Conservation (phyloP, 1,140 invertebrate genomes). For the Homarus americanus region DNA sequence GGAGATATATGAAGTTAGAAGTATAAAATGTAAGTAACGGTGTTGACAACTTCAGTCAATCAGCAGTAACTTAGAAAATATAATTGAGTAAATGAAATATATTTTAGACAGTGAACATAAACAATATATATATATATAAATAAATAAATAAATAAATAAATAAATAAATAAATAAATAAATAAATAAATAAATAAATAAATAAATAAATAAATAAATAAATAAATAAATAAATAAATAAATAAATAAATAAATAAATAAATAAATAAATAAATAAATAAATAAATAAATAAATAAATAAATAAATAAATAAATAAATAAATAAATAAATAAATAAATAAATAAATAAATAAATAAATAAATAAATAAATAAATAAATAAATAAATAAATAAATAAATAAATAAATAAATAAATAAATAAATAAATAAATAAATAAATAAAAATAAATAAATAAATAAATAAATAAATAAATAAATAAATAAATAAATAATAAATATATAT, state of each 20-base stretch:
- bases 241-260: constrained; percentile 4
- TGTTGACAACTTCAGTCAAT: too few species aligned
- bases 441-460: constrained; percentile 29
- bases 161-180: constrained; percentile 7
- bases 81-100: too few species aligned
- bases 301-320: neutral
- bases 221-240: neutral
- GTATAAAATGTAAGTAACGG: too few species aligned
- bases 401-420: constrained; percentile 10
- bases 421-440: constrained; percentile 5
- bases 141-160: constrained; percentile 10
- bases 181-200: constrained; percentile 15
- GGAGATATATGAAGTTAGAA: too few species aligned
- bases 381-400: neutral
- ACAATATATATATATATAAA: constrained; percentile 25
- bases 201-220: constrained; percentile 25
- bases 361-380: constrained; percentile 13
- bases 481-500: constrained; percentile 34
- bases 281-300: neutral
- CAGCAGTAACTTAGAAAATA: too few species aligned
- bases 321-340: too few species aligned
- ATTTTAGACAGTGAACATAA: neutral
- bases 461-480: constrained; percentile 32
- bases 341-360: constrained; percentile 26
- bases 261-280: constrained; percentile 15